A percentile compares a stretch with the other conserved stretches of the same genome.
phyloP scores from a whole-genome alignment of 1,140 invertebrate species.

The Eupeodes corollae region DNA sequence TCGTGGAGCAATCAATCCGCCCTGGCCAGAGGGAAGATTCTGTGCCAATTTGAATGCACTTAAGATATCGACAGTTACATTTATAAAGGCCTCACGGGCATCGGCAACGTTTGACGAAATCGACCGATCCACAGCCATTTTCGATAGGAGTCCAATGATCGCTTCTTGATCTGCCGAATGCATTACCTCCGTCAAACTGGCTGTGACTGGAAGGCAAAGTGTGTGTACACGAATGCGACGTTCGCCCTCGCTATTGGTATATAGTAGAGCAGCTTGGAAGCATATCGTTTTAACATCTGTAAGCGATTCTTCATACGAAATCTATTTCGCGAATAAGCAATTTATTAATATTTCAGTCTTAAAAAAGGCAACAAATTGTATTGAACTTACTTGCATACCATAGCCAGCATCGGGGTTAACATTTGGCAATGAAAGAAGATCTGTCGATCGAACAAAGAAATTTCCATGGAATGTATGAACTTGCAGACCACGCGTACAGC shows the following conservation, averaged over 20 bases:
- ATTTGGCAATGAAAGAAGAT: constrained; percentile 91
- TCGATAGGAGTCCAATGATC: constrained; percentile 81
- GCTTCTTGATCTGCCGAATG: constrained; percentile 91
- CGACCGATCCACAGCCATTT: constrained; percentile 95
- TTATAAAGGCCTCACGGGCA: constrained; percentile 91
- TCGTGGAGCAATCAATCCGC: constrained; percentile 56
- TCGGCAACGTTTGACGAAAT: constrained; percentile 75
- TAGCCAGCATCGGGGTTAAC: constrained; percentile 97
- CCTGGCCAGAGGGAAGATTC: constrained; percentile 46
- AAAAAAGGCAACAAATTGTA: background rate
- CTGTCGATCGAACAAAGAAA: constrained; percentile 97
- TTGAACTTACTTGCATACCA: constrained; percentile 89
- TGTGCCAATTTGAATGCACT: constrained; percentile 67
- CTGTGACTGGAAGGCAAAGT: constrained; percentile 80
- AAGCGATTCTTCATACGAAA: constrained; percentile 68
- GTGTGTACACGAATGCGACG: constrained; percentile 96
- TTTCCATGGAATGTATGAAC: constrained; percentile 99
- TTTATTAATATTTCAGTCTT: too few relatives aligned
- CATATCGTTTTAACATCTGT: constrained; percentile 79
- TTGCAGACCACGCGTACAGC: constrained; percentile 83
- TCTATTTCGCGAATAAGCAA: too few relatives aligned
- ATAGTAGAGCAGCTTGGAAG: constrained; percentile 95
- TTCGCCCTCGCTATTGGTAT: constrained; percentile 97
- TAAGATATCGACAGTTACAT: constrained; percentile 85
- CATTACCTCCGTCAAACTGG: constrained; percentile 74